Evolutionary conservation across 2,113 vertebrate genomes (phyloP).

Genomic region (Progne subis): DNA sequence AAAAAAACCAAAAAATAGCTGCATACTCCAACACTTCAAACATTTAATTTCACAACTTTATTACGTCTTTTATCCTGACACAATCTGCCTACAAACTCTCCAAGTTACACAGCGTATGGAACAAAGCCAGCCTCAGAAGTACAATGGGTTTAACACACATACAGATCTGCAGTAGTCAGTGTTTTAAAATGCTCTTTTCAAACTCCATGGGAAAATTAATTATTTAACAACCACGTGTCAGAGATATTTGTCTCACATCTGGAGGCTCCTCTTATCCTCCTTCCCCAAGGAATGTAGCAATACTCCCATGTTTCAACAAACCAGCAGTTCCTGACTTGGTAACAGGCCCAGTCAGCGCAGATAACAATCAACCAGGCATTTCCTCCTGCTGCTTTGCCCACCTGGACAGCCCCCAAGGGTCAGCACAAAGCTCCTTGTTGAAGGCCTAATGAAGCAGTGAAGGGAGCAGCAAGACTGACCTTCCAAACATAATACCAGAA

Average conservation of each 20-base stretch:
- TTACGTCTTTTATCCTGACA: not conserved
- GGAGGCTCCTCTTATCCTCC: slow-evolving; percentile 1
- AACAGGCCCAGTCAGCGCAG: not conserved
- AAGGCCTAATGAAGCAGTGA: not conserved
- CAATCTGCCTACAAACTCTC: not conserved
- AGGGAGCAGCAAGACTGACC: not conserved
- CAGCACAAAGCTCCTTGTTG: not conserved
- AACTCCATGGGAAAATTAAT: slow-evolving; percentile 35
- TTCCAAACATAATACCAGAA: not conserved
- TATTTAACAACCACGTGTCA: slow-evolving; percentile 21
- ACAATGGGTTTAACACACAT: not conserved
- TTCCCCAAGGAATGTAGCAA: slow-evolving; percentile 26
- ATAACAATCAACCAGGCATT: not conserved
- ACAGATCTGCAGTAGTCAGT: not conserved
- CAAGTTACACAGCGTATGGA: not conserved
- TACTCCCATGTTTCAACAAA: not conserved
- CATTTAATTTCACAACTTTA: slow-evolving; percentile 1
- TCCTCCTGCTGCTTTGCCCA: not conserved
- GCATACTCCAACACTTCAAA: not conserved
- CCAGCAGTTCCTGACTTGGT: not conserved
- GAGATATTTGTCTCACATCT: slow-evolving; percentile 21
- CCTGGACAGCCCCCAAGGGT: not conserved
- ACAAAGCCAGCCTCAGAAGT: slow-evolving; percentile 13
- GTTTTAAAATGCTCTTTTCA: slow-evolving; percentile 26
- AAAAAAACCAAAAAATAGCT: not conserved